Percentiles rank a stretch among this genome's conserved stretches.
Evolutionary conservation across 2,888 invertebrate genomes (phyloP).

Genomic region (Harmothoe impar): DNA sequence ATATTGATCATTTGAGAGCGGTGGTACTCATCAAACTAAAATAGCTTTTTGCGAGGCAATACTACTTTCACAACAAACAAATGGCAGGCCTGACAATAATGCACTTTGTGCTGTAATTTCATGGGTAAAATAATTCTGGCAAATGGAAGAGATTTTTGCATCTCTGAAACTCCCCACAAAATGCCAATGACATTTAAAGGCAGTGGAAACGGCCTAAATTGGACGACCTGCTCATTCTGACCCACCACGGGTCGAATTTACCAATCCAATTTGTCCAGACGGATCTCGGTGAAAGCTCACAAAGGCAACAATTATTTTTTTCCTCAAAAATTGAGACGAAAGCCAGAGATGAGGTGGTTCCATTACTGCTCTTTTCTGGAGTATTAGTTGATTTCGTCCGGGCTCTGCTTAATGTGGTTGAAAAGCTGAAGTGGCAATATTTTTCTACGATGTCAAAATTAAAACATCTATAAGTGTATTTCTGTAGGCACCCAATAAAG

Average conservation of each 20-base stretch:
- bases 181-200: conserved; percentile 29
- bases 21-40: conserved; percentile 12
- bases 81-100: conserved; percentile 2
- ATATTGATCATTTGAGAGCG: not conserved
- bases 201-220: not conserved
- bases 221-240: not conserved
- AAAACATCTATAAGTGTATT: no score
- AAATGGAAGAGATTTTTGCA: not conserved
- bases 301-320: conserved; percentile 7
- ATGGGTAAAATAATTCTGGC: not conserved
- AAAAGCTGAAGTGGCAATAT: no score
- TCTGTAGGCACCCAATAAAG: no score
- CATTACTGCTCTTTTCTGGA: not conserved
- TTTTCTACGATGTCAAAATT: no score
- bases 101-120: not conserved
- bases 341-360: not conserved
- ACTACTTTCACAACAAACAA: not conserved
- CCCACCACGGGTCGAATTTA: conserved; percentile 6
- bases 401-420: not conserved
- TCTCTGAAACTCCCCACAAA: not conserved
- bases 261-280: conserved; percentile 22
- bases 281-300: not conserved
- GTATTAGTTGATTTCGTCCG: not conserved
- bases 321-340: not conserved
- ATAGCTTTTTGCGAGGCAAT: not conserved